Evolutionary conservation across 2,888 invertebrate species (phyloP), one percentile per base, ranked within the genome.

Genomic region (Drosophila cracens): DNA sequence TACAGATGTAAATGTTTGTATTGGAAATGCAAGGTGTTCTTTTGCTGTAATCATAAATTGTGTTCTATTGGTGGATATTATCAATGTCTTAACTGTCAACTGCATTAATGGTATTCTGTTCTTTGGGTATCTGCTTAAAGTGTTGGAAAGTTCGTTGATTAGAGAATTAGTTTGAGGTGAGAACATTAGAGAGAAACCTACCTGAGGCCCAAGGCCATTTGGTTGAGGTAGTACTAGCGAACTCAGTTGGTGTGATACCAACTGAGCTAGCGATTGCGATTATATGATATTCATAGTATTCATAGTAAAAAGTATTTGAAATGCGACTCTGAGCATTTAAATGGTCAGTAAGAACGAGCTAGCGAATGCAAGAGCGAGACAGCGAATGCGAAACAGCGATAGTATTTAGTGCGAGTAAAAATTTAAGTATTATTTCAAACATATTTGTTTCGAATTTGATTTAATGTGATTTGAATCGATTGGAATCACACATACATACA

Each of bases 321-420:
- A 81, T 67, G 81, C 77, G 76, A 69, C 64, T 71, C 78, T 57
- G 72, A 81, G 61, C 59, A 81, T 67, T 70, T 57, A 64, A 65
- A 78, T 67, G 74, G 67, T 48, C 66, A 62, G 25, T 61, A 67
- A 72, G 59, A 88, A 72, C 75, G 81, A 88, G 81, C 81, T 76
- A 78, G 87, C 90, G 69, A 74, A 80, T 88, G 87, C 82, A 67
- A 87, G 76, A 74, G 85, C 70, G 72, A 74, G 69, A 75, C 66
- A 89, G 87, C 89, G 73, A 75, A 81, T 86, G 87, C 82, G 73
- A 76, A 58, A 80, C 73, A 90, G 85, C 90, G 63, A 70, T 73
- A 86, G 77, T 81, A 64, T 78, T 74, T 36, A 60, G 67, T 84
- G 75, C 72, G 70, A 73, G 60, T 64, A 52, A 58, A 53, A 70